Percentiles rank a stretch among this genome's conserved stretches.
phyloP scores from a whole-genome alignment of 1,140 invertebrate species.

The Schlechtendalia chinensis region DNA sequence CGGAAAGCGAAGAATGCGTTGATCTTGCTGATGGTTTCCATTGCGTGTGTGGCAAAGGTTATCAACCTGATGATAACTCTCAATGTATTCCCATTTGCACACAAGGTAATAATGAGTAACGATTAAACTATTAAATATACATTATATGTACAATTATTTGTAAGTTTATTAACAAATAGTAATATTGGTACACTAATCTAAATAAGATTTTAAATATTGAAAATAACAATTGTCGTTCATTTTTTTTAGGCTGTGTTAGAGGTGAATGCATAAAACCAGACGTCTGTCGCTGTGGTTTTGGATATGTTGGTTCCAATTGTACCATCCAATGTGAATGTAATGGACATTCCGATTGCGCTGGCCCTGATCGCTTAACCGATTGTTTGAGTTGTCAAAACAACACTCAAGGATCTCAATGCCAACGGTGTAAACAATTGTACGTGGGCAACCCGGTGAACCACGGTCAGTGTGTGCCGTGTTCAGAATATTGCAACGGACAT shows the following conservation, averaged over 20 bases:
- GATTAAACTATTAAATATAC: no score
- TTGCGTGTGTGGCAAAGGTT: slow-evolving; percentile 83
- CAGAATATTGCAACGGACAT: slow-evolving; percentile 87
- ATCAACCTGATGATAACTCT: slow-evolving; percentile 61
- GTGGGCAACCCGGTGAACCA: slow-evolving; percentile 77
- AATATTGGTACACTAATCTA: no score
- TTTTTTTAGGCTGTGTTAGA: slow-evolving; percentile 71
- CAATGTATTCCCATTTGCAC: slow-evolving; percentile 61
- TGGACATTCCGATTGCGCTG: slow-evolving; percentile 87
- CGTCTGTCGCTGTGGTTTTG: slow-evolving; percentile 87
- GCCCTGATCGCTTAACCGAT: slow-evolving; percentile 75
- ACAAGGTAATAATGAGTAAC: slow-evolving; percentile 59
- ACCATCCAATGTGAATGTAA: slow-evolving; percentile 92
- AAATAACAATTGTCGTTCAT: no score
- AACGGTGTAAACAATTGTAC: slow-evolving; percentile 67
- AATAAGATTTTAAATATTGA: background rate
- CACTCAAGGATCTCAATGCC: slow-evolving; percentile 65
- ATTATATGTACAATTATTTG: no score
- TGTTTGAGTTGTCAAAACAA: slow-evolving; percentile 89
- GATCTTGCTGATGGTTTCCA: slow-evolving; percentile 74
- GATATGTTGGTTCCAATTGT: slow-evolving; percentile 91
- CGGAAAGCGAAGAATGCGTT: slow-evolving; percentile 78
- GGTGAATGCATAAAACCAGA: slow-evolving; percentile 83
- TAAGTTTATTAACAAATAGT: no score
- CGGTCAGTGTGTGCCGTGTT: slow-evolving; percentile 81